phyloP scores from a whole-genome alignment of 2,888 invertebrate species.

The Drosophila borealis region DNA sequence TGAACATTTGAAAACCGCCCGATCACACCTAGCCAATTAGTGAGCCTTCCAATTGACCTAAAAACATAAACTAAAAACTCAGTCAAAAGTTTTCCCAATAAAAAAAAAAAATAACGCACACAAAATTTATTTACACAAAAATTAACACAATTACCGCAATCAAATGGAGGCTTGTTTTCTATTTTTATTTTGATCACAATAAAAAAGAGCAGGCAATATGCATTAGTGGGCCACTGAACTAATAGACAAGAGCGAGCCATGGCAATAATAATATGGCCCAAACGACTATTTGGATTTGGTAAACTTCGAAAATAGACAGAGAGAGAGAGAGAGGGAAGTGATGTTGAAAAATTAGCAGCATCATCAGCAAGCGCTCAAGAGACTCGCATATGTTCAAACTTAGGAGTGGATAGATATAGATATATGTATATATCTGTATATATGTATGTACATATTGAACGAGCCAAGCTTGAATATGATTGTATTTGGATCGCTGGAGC shows the following conservation, averaged over 20 bases:
- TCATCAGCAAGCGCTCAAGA: conserved; percentile 60
- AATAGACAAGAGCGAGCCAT: conserved; percentile 63
- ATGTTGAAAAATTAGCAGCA: conserved; percentile 72
- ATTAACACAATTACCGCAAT: conserved; percentile 80
- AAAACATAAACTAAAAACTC: conserved; percentile 27
- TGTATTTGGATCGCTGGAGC: conserved; percentile 50
- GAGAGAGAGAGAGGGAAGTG: conserved; percentile 10
- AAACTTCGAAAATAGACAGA: conserved; percentile 60
- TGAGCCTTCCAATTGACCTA: conserved; percentile 54
- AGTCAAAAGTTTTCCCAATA: conserved; percentile 20
- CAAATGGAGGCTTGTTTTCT: conserved; percentile 50
- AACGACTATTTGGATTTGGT: conserved; percentile 56
- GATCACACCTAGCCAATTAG: conserved; percentile 38
- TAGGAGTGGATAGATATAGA: conserved; percentile 18
- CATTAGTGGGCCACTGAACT: conserved; percentile 82
- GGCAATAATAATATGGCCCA: conserved; percentile 32
- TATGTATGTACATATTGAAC: conserved; percentile 37
- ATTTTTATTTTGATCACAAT: conserved; percentile 4
- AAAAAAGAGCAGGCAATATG: conserved; percentile 63
- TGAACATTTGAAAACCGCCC: background rate
- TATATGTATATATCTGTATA: conserved; percentile 10
- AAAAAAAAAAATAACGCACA: conserved; percentile 4
- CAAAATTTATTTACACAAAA: conserved; percentile 57
- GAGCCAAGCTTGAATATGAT: conserved; percentile 57
- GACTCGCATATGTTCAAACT: conserved; percentile 30